Conservation (phyloP, 2,888 invertebrate species). For the Phasia obesa region DNA sequence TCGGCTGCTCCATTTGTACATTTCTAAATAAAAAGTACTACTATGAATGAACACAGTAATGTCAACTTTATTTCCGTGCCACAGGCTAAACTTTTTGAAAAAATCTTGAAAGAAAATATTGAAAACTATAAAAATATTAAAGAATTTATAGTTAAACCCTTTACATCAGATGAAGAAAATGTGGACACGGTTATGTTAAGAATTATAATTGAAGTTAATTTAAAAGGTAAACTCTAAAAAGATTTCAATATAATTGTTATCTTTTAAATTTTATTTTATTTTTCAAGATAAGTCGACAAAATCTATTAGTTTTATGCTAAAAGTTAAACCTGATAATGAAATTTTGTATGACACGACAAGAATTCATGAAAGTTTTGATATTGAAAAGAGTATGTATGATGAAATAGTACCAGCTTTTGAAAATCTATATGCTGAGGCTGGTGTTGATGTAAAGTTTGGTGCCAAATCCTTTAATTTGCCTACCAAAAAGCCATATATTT, state of each 20-base stretch:
- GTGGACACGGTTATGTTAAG: constrained; percentile 78
- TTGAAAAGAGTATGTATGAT: constrained; percentile 65
- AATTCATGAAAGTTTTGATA: constrained; percentile 64
- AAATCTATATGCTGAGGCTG: constrained; percentile 66
- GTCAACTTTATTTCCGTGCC: constrained; percentile 62
- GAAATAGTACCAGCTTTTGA: constrained; percentile 70
- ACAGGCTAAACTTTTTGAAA: constrained; percentile 71
- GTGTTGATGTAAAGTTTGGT: constrained; percentile 58
- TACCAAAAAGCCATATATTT: constrained; percentile 64
- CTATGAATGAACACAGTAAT: constrained; percentile 1
- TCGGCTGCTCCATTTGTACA: background rate
- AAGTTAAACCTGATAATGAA: constrained; percentile 73
- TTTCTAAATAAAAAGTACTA: background rate
- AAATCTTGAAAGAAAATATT: constrained; percentile 67
- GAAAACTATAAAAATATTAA: constrained; percentile 68
- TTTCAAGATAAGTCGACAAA: constrained; percentile 57
- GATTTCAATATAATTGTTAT: background rate
- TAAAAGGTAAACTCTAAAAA: constrained; percentile 71
- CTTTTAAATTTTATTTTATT: too few relatives aligned
- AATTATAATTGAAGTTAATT: constrained; percentile 74
- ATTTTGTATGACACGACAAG: constrained; percentile 52
- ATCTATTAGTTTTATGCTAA: constrained; percentile 75
- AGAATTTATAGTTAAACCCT: constrained; percentile 71
- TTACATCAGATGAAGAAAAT: constrained; percentile 76
- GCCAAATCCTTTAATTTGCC: constrained; percentile 57